Percentiles rank a stretch among this genome's conserved stretches.
phyloP scores from a whole-genome alignment of 2,797 vertebrate genomes.

The Gobio occitaniae region DNA sequence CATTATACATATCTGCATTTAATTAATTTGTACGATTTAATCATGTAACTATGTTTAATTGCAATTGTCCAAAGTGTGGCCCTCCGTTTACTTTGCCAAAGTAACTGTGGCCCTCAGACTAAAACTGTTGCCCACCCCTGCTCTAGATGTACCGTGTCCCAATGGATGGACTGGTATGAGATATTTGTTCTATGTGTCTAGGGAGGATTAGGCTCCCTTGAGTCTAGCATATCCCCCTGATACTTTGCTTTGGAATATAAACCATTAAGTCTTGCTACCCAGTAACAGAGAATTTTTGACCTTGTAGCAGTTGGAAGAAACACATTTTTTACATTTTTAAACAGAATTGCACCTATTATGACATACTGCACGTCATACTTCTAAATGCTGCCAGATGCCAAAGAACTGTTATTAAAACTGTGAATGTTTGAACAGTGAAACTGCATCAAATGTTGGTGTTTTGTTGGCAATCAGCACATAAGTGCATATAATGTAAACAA shows the following conservation, averaged over 20 bases:
- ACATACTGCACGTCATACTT: not conserved
- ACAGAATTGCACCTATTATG: not conserved
- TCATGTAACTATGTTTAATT: too few species aligned
- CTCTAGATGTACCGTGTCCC: not conserved
- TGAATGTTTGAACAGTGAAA: not conserved
- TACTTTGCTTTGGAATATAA: not conserved
- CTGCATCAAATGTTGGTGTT: too few species aligned
- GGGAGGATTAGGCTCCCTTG: not conserved
- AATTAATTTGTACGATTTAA: too few species aligned
- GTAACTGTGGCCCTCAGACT: too few species aligned
- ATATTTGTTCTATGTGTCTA: slow-evolving; percentile 7
- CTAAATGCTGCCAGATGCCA: slow-evolving; percentile 8
- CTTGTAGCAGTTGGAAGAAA: not conserved
- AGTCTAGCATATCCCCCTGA: not conserved
- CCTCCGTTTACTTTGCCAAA: too few species aligned
- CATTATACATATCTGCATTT: too few species aligned
- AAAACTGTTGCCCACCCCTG: too few species aligned
- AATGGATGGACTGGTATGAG: not conserved
- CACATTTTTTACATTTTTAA: not conserved
- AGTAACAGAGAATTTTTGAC: not conserved
- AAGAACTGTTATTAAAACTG: slow-evolving; percentile 7
- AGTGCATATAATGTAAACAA: too few species aligned
- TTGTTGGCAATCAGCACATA: too few species aligned
- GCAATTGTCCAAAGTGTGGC: too few species aligned
- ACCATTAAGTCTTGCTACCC: not conserved